These are phyloP conservation scores for Fratercula arctica DNA, from an alignment of 2,797 vertebrate species.

Conservation along the genomic window DNA sequence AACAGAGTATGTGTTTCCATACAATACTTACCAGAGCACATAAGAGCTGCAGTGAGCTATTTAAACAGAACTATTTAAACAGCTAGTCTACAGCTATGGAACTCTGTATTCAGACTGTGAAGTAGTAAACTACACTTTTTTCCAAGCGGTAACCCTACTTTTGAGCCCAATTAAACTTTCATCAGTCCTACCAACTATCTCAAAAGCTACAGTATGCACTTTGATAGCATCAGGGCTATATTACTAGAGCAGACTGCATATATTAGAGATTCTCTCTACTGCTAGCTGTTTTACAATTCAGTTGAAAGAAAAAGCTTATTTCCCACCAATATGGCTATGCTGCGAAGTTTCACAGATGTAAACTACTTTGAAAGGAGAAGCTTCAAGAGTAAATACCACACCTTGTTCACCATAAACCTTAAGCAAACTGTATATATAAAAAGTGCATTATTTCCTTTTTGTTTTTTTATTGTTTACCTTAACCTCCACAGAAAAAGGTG, in stretches of 20 bases:
- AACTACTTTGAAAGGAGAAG: not conserved
- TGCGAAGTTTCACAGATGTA: not conserved
- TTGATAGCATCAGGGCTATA: not conserved
- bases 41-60: not conserved
- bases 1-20: not conserved
- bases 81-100: not conserved
- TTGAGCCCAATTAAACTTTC: not conserved
- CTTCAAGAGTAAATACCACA: not conserved
- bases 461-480: slow-evolving; percentile 81
- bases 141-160: not conserved
- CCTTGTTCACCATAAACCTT: not conserved
- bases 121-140: not conserved
- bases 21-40: not conserved
- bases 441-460: not conserved
- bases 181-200: not conserved
- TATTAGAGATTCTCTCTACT: not conserved
- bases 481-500: slow-evolving; percentile 96
- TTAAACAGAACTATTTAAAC: not conserved
- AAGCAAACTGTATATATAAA: not conserved
- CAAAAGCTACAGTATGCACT: not conserved
- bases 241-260: not conserved
- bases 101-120: not conserved
- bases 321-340: not conserved
- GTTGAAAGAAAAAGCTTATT: not conserved
- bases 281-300: not conserved